These are phyloP conservation scores for Temnopleurus reevesii DNA, from an alignment of 53 echinoderm and acorn worm species.

Conservation along the genomic window DNA sequence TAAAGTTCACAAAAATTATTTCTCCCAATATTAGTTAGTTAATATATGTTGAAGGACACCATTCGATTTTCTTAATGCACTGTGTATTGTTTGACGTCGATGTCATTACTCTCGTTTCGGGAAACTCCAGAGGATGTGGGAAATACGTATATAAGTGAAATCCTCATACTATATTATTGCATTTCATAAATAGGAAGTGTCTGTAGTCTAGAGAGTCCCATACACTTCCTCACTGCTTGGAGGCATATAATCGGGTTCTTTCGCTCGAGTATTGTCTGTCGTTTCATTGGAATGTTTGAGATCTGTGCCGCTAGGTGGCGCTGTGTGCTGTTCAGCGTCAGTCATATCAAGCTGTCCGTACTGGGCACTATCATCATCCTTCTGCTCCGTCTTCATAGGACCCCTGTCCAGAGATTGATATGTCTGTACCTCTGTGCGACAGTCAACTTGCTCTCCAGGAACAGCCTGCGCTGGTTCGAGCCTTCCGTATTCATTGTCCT, in stretches of 20 bases:
- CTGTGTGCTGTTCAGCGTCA: neutral
- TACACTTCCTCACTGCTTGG: constrained; percentile 46
- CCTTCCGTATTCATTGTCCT: constrained; percentile 17
- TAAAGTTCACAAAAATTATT: too few relatives aligned
- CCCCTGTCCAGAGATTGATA: neutral
- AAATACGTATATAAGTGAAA: too few relatives aligned
- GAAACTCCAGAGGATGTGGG: too few relatives aligned
- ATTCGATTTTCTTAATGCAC: too few relatives aligned
- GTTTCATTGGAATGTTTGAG: neutral
- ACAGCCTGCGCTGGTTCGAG: neutral
- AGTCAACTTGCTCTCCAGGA: neutral
- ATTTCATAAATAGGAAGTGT: too few relatives aligned
- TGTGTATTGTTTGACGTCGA: too few relatives aligned
- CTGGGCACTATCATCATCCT: neutral
- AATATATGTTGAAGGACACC: too few relatives aligned
- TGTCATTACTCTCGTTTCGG: too few relatives aligned
- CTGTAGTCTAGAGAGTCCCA: neutral
- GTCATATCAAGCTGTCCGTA: constrained; percentile 29
- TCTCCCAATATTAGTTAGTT: too few relatives aligned
- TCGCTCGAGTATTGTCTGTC: neutral
- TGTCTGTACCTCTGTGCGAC: neutral
- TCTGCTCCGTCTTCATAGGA: neutral
- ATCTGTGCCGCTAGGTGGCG: neutral
- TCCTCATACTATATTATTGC: too few relatives aligned
- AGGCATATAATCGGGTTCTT: constrained; percentile 6